Evolutionary conservation across 2,888 invertebrate species (phyloP).

Genomic region (Brachyptera risi): DNA sequence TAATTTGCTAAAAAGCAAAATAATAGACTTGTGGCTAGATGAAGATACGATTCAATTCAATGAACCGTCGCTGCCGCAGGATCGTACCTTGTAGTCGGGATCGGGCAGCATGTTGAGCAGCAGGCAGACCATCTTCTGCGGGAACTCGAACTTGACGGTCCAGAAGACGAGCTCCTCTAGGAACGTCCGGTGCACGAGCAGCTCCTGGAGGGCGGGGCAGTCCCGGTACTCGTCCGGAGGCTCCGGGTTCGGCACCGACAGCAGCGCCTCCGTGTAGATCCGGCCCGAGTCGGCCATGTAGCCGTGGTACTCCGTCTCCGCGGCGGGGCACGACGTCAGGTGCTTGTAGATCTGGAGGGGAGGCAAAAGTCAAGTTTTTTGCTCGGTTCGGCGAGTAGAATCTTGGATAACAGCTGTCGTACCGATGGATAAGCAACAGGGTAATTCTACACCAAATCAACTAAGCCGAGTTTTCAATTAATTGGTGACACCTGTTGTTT

Average conservation of each 20-base stretch:
- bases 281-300: slow-evolving; percentile 69
- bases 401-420: too few species aligned
- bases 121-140: slow-evolving; percentile 93
- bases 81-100: slow-evolving; percentile 79
- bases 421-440: too few species aligned
- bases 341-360: slow-evolving; percentile 62
- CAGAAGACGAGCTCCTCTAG: slow-evolving; percentile 96
- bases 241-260: slow-evolving; percentile 70
- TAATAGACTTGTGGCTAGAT: too few species aligned
- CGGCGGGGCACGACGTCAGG: slow-evolving; percentile 57
- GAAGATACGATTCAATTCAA: too few species aligned
- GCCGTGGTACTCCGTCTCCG: slow-evolving; percentile 65
- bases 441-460: too few species aligned
- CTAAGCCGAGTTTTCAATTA: too few species aligned
- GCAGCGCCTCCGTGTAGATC: slow-evolving; percentile 78
- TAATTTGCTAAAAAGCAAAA: too few species aligned
- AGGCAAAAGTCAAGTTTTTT: too few species aligned
- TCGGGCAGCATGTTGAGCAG: slow-evolving; percentile 93
- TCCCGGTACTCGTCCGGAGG: slow-evolving; percentile 72
- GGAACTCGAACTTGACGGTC: slow-evolving; percentile 96
- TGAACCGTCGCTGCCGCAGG: not conserved
- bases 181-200: slow-evolving; percentile 75
- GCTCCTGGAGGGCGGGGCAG: slow-evolving; percentile 72
- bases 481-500: too few species aligned
- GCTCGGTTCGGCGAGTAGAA: too few species aligned